These are phyloP conservation scores for Caenorhabditis brenneri DNA, from an alignment of 1,140 invertebrate genomes.

Conservation along the genomic window DNA sequence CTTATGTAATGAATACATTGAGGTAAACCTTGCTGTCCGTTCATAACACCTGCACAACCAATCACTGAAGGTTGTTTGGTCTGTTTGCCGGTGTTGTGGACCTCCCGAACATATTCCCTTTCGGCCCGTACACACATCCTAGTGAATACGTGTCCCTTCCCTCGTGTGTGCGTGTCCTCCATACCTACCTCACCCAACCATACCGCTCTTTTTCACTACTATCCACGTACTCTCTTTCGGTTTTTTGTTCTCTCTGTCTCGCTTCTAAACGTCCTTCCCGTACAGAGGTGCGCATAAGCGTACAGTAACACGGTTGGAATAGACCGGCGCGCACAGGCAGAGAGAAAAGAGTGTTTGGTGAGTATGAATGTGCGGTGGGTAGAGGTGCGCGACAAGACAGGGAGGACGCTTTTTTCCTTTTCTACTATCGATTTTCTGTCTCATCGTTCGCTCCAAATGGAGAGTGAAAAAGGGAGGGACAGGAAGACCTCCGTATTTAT, in stretches of 20 bases:
- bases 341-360: background rate
- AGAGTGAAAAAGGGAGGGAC: background rate
- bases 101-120: background rate
- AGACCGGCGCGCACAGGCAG: background rate
- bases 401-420: background rate
- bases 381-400: conserved; percentile 17
- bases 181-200: conserved; percentile 15
- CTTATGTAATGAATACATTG: no score
- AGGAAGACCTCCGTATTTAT: background rate
- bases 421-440: conserved; percentile 37
- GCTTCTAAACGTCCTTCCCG: background rate
- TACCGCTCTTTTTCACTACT: background rate
- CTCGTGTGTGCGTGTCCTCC: conserved; percentile 5
- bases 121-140: background rate
- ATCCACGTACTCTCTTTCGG: background rate
- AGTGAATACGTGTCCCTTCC: background rate
- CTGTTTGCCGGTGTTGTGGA: background rate
- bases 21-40: no score
- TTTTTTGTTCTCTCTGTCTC: background rate
- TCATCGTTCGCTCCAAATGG: conserved; percentile 21
- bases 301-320: conserved; percentile 31
- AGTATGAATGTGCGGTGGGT: background rate
- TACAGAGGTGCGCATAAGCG: conserved; percentile 10
- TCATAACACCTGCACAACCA: background rate
- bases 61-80: background rate